Evolutionary conservation across 2,113 vertebrate genomes (phyloP).

Genomic region (Saguinus midas): DNA sequence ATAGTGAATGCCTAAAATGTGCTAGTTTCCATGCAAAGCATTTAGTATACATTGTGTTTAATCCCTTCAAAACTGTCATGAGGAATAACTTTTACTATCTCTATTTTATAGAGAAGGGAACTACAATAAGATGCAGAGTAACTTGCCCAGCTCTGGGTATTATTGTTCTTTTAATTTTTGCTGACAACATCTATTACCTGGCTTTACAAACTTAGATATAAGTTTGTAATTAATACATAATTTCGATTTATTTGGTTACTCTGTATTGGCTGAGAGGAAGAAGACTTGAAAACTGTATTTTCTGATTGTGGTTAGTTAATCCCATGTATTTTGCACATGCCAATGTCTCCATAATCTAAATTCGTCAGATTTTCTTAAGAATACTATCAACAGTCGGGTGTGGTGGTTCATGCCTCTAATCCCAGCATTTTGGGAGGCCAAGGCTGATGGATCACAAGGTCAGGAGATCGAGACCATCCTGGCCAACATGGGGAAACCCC

Average conservation of each 20-base stretch:
- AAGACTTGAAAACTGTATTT: neutral
- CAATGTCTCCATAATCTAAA: neutral
- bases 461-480: no score
- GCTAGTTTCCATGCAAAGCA: neutral
- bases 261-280: neutral
- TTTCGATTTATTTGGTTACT: slow-evolving; percentile 6
- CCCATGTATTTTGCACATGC: slow-evolving; percentile 8
- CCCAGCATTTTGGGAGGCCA: no score
- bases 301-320: slow-evolving; percentile 19
- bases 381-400: neutral
- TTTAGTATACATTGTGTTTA: neutral
- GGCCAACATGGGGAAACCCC: no score
- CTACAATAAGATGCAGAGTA: neutral
- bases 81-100: neutral
- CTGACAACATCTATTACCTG: neutral
- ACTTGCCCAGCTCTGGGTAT: neutral
- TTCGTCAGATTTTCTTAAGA: slow-evolving; percentile 32
- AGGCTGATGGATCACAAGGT: no score
- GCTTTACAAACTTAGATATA: neutral
- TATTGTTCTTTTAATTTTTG: neutral
- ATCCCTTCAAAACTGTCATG: neutral
- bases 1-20: neutral
- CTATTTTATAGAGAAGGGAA: neutral
- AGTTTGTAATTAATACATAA: neutral
- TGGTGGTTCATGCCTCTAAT: no score